Evolutionary conservation across 2,888 invertebrate species (phyloP).

Genomic region (Clusia tigrina): DNA sequence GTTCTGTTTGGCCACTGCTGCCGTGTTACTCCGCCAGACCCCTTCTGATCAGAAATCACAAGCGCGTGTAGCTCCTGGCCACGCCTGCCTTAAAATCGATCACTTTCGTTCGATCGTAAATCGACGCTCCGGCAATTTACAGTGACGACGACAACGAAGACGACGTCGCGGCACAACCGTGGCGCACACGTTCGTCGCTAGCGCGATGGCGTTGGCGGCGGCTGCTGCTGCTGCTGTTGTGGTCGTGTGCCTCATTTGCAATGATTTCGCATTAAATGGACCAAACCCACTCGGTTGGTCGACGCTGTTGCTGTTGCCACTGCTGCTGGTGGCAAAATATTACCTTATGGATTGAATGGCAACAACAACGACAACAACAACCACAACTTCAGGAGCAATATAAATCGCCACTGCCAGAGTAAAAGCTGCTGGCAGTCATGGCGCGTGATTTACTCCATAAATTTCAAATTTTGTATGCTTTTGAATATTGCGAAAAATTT

Average conservation of each 20-base stretch:
- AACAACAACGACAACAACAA: conserved; percentile 13
- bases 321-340: too few species aligned
- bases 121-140: conserved; percentile 20
- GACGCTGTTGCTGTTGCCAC: conserved; percentile 8
- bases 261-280: conserved; percentile 23
- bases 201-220: background rate
- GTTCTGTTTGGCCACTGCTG: conserved; percentile 39
- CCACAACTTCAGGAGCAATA: background rate
- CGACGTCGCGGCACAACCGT: background rate
- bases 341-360: conserved; percentile 7
- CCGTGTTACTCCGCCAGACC: background rate
- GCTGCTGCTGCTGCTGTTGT: background rate
- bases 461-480: conserved; percentile 20
- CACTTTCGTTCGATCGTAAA: conserved; percentile 51
- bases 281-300: conserved; percentile 2
- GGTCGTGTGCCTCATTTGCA: conserved; percentile 40
- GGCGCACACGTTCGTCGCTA: background rate
- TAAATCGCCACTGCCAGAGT: too few species aligned
- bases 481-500: conserved; percentile 27
- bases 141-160: background rate
- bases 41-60: background rate
- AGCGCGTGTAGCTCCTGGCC: conserved; percentile 37
- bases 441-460: conserved; percentile 34
- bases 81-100: conserved; percentile 55
- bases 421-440: conserved; percentile 19